Conservation (phyloP, 2,113 vertebrate species). For the Mirounga angustirostris region DNA sequence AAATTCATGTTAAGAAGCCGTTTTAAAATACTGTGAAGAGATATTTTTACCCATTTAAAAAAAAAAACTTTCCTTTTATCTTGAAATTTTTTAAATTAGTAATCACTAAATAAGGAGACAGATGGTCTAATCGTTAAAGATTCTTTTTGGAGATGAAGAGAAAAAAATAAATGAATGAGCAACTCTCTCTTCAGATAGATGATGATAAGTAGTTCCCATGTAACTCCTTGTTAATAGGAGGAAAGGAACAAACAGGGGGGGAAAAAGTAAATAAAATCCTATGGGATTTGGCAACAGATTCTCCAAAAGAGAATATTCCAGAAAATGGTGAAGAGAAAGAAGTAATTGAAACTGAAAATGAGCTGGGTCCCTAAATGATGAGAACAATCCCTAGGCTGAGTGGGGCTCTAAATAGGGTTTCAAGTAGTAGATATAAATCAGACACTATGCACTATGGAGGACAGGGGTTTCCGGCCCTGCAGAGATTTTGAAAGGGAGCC, state of each 20-base stretch:
- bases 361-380: not conserved
- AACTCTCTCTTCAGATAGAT: slow-evolving; percentile 48
- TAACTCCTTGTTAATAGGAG: slow-evolving; percentile 8
- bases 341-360: not conserved
- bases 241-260: not conserved
- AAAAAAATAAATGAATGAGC: slow-evolving; percentile 34
- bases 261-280: not conserved
- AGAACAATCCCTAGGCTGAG: not conserved
- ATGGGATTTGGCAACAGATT: not conserved
- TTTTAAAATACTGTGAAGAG: slow-evolving; percentile 36
- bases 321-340: not conserved
- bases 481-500: not conserved
- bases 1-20: slow-evolving; percentile 22
- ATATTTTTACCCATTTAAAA: slow-evolving; percentile 51
- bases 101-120: slow-evolving; percentile 65
- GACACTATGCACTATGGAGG: not conserved
- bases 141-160: slow-evolving; percentile 40
- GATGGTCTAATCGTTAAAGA: slow-evolving; percentile 30
- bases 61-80: slow-evolving; percentile 21
- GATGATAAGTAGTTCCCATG: not conserved
- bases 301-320: not conserved
- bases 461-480: accelerated
- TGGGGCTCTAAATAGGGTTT: not conserved
- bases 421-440: not conserved
- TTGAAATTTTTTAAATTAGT: slow-evolving; percentile 47